phyloP scores from a whole-genome alignment of 2,113 vertebrate genomes.

The Podilymbus podiceps region DNA sequence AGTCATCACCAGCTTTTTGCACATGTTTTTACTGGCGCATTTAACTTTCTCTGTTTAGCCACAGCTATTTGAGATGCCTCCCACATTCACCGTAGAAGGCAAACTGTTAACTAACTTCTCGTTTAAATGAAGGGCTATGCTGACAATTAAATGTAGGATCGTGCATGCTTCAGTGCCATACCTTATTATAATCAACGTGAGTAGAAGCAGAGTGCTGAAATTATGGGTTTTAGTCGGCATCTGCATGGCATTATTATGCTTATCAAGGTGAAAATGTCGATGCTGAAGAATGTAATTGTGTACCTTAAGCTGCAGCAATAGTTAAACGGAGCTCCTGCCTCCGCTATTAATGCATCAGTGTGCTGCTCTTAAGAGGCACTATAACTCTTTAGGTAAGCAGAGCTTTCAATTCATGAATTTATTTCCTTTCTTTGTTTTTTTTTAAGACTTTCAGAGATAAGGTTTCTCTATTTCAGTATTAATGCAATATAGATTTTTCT shows the following conservation, averaged over 20 bases:
- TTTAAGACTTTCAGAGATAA: not conserved
- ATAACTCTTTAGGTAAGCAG: not conserved
- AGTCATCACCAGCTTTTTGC: not conserved
- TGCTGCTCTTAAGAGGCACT: constrained; percentile 25
- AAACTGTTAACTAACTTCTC: constrained; percentile 67
- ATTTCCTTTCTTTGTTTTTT: not conserved
- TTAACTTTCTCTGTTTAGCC: not conserved
- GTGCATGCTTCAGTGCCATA: constrained; percentile 47
- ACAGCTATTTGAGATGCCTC: constrained; percentile 52
- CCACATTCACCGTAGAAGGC: constrained; percentile 24
- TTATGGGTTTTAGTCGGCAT: constrained; percentile 56
- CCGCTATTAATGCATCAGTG: constrained; percentile 31
- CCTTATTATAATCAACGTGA: constrained; percentile 67
- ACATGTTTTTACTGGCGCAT: not conserved
- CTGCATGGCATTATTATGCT: constrained; percentile 64
- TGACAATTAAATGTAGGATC: constrained; percentile 65
- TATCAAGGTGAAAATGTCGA: constrained; percentile 66
- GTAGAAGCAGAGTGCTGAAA: constrained; percentile 61
- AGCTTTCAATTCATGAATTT: constrained; percentile 26
- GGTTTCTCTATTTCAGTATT: not conserved
- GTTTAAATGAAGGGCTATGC: constrained; percentile 69
- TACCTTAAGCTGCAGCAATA: constrained; percentile 34
- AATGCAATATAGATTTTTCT: constrained; percentile 32
- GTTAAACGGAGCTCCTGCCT: constrained; percentile 60
- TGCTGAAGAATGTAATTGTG: constrained; percentile 64